Conservation (phyloP, 2,797 vertebrate genomes). For the Graptemys geographica region DNA sequence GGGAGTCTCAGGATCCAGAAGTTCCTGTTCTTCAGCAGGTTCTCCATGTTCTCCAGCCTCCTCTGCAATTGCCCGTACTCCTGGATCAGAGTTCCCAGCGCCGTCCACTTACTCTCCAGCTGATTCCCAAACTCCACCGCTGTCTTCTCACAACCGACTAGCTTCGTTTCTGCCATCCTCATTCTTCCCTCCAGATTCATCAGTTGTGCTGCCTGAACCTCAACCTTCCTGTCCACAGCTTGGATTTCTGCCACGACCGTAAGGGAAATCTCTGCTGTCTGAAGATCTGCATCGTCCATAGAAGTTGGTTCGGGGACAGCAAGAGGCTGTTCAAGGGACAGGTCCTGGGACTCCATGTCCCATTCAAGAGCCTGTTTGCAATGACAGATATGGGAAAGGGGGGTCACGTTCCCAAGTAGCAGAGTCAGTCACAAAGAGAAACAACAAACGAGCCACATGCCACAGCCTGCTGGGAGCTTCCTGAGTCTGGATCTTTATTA, state of each 20-base stretch:
- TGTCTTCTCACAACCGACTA: conserved; percentile 81
- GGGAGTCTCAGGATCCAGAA: conserved; percentile 83
- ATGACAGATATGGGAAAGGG: no score
- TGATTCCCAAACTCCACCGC: conserved; percentile 80
- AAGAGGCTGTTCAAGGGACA: conserved; percentile 71
- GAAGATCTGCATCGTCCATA: conserved; percentile 70
- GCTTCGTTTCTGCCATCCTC: conserved; percentile 78
- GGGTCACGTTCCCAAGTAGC: no score
- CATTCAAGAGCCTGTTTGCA: conserved; percentile 76
- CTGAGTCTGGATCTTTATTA: no score
- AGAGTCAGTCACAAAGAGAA: no score
- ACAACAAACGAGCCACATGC: no score
- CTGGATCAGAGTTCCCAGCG: conserved; percentile 81
- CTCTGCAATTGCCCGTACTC: conserved; percentile 82
- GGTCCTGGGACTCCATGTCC: conserved; percentile 75
- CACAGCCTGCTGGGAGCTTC: no score
- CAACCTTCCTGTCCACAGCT: conserved; percentile 81
- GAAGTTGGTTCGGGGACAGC: conserved; percentile 58
- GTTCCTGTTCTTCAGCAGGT: conserved; percentile 80
- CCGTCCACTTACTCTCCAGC: conserved; percentile 82
- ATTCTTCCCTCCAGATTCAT: conserved; percentile 80
- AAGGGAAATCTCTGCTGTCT: conserved; percentile 78
- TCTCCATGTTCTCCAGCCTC: conserved; percentile 82
- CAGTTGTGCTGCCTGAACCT: conserved; percentile 79
- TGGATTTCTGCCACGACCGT: conserved; percentile 82